Evolutionary conservation across 2,113 vertebrate genomes (phyloP).

Genomic region (Salminus brasiliensis): DNA sequence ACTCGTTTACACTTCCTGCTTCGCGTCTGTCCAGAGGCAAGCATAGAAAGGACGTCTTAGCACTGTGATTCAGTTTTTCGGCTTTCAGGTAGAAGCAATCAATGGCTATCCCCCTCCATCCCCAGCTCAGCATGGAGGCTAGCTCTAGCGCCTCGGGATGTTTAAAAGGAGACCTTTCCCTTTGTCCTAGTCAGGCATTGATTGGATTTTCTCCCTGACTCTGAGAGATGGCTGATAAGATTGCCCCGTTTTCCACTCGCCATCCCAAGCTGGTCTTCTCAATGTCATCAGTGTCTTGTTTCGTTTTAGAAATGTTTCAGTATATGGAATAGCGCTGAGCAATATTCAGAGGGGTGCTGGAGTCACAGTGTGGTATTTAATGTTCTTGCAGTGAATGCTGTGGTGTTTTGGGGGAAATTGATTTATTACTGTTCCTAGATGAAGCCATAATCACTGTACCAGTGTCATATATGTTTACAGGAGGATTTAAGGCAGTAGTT

Average conservation of each 20-base stretch:
- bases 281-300: background rate
- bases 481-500: too few relatives aligned
- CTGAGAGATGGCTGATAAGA: constrained; percentile 16
- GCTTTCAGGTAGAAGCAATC: background rate
- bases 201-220: constrained; percentile 26
- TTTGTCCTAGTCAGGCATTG: constrained; percentile 3
- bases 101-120: background rate
- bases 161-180: background rate
- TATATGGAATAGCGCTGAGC: background rate
- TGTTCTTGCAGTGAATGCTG: too few relatives aligned
- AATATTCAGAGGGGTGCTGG: too few relatives aligned
- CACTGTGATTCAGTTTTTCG: background rate
- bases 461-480: too few relatives aligned
- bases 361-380: too few relatives aligned
- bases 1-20: background rate
- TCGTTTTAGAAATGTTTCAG: background rate
- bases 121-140: background rate
- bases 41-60: background rate
- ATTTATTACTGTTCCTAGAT: too few relatives aligned
- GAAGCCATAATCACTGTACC: too few relatives aligned
- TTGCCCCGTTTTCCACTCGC: background rate
- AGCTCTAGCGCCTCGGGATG: background rate
- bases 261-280: background rate
- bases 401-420: too few relatives aligned
- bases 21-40: background rate